Evolutionary conservation across 2,113 vertebrate genomes (phyloP).

Genomic region (Anguilla rostrata): DNA sequence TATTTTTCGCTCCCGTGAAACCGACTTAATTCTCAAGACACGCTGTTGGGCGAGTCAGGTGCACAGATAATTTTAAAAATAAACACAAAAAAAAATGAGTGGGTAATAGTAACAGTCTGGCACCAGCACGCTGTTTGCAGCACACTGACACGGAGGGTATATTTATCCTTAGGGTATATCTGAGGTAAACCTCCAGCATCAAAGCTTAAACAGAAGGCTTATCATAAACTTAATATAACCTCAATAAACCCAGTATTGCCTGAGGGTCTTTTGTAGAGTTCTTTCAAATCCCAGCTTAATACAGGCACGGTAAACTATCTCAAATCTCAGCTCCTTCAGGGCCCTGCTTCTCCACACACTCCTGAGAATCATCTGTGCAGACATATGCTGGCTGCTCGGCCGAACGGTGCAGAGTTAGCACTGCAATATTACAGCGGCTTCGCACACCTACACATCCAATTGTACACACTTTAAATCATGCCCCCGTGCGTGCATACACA

Average conservation of each 20-base stretch:
- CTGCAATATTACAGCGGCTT: neutral
- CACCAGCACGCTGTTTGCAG: neutral
- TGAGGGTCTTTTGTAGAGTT: neutral
- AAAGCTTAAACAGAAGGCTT: conserved; percentile 1
- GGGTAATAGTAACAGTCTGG: neutral
- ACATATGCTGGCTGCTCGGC: neutral
- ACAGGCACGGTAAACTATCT: neutral
- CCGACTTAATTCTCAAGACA: neutral
- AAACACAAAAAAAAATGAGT: neutral
- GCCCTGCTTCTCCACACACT: neutral
- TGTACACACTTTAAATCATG: neutral
- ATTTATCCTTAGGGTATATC: neutral
- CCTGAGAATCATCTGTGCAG: neutral
- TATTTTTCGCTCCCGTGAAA: neutral
- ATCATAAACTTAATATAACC: conserved; percentile 9
- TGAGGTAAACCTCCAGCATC: conserved; percentile 1
- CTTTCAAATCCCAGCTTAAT: conserved; percentile 6
- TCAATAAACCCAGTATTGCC: neutral
- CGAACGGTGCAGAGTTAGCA: neutral
- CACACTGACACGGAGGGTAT: neutral
- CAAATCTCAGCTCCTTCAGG: neutral
- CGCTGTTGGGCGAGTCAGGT: neutral
- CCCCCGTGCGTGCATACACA: neutral
- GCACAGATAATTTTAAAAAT: neutral
- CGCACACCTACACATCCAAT: neutral